phyloP scores from a whole-genome alignment of 2,113 vertebrate species.

The Hucho hucho region DNA sequence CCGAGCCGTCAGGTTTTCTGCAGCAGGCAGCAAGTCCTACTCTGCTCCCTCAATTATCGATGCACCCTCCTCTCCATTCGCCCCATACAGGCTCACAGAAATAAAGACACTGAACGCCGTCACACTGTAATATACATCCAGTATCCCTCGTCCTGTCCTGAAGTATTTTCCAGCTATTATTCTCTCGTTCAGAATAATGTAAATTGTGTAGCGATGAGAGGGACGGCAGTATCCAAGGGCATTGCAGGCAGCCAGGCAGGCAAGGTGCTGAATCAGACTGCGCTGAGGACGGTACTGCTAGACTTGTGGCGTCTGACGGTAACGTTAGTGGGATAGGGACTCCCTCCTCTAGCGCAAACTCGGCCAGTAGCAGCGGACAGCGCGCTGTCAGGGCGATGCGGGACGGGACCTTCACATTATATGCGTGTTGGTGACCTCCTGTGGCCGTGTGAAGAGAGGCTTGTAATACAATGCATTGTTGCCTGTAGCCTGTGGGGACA shows the following conservation, averaged over 20 bases:
- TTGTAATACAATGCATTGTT: no score
- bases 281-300: slow-evolving; percentile 65
- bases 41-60: slow-evolving; percentile 59
- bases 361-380: slow-evolving; percentile 42
- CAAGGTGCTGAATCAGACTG: slow-evolving; percentile 71
- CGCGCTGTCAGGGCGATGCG: slow-evolving; percentile 24
- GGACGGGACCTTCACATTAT: slow-evolving; percentile 35
- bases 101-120: slow-evolving; percentile 30
- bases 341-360: slow-evolving; percentile 60
- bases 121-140: slow-evolving; percentile 32
- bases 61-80: slow-evolving; percentile 55
- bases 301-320: slow-evolving; percentile 61
- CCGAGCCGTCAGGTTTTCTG: slow-evolving; percentile 40
- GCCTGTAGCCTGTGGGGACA: no score
- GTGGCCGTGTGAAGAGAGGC: slow-evolving; percentile 29
- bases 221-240: slow-evolving; percentile 62
- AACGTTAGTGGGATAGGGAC: slow-evolving; percentile 49
- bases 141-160: slow-evolving; percentile 20
- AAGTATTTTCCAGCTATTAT: slow-evolving; percentile 14
- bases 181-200: slow-evolving; percentile 10
- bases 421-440: slow-evolving; percentile 50
- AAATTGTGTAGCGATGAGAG: slow-evolving; percentile 29
- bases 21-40: slow-evolving; percentile 53
- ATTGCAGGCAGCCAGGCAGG: slow-evolving; percentile 52
- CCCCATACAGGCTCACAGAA: slow-evolving; percentile 43